A percentile compares a stretch with the other conserved stretches of the same genome.
Evolutionary conservation across 1,140 invertebrate species (phyloP).

Genomic region (Pinna nobilis): DNA sequence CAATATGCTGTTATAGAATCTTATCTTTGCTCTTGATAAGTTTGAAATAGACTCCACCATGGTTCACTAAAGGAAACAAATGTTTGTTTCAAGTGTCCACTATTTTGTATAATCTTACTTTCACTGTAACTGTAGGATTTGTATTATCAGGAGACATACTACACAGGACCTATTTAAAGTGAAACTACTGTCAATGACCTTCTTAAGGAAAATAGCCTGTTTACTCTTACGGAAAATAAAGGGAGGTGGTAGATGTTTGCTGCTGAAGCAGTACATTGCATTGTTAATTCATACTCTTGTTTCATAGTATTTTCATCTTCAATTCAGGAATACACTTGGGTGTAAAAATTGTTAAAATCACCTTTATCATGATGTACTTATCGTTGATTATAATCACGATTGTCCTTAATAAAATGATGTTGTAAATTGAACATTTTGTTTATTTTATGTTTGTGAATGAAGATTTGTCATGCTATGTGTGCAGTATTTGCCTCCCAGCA

Average conservation of each 20-base stretch:
- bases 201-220: too few relatives aligned
- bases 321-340: constrained; percentile 14
- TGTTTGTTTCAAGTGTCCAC: too few relatives aligned
- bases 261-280: constrained; percentile 2
- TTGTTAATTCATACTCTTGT: background rate
- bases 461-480: background rate
- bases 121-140: too few relatives aligned
- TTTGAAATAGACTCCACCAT: background rate
- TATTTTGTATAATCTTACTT: too few relatives aligned
- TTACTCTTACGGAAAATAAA: too few relatives aligned
- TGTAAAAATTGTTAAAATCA: constrained; percentile 4
- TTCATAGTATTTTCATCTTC: constrained; percentile 16
- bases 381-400: constrained; percentile 7
- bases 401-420: constrained; percentile 25
- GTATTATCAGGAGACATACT: too few relatives aligned
- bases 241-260: too few relatives aligned
- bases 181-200: too few relatives aligned
- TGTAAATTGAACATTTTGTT: constrained; percentile 16
- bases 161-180: too few relatives aligned
- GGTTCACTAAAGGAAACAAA: constrained; percentile 12
- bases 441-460: background rate
- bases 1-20: background rate
- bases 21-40: background rate
- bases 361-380: constrained; percentile 13
- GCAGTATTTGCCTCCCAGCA: too few relatives aligned